Base-by-base conservation (phyloP, 1,140 invertebrate genomes). In the Microvelia longipes region DNA sequence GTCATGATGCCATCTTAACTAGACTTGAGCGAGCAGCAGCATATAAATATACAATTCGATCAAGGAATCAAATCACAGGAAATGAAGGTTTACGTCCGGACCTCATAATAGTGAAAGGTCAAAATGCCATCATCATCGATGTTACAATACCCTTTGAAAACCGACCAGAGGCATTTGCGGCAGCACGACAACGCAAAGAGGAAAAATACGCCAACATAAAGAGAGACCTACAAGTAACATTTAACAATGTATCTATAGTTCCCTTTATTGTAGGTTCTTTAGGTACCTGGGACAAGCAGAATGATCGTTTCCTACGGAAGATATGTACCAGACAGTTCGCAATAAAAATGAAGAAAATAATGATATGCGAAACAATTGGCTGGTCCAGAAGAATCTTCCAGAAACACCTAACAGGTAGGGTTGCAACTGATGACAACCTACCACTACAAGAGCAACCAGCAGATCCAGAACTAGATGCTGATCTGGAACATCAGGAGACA, bases 131-230 rank as follows among this genome's bases (percentile, higher is more conserved):
- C 60, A 74, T 77, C 13, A 71, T 78, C 61, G 78, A 81, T 67
- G 76, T 81, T 1, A 70, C 77, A 28, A 74, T 80, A 25, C 74
- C 77, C 0, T 81, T 80, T 28, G 79, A 81, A 60, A 80, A 79
- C 69, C 68, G 73, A 2, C 26, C 61, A 2, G 68, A 64, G 0
- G 76, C 75, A 0, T 60, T 78, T 1, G 69, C 62, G 0, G 67
- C 60, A 14, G 74, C 71, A 0, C 65, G 74, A 15, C 2, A 27
- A 0, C 28, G 5, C 24, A 79, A 78, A 67, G 62, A 74, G 0
- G 14, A 15, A 0, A 79, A 78, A 27, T 79, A 79, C 64, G 26
- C 5, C 2, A 2, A 24, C 2, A n/a, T 68, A 2, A 14, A 13
- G 14, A 2, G 14, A 26, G 14, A 24, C 2, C 35, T 30, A 19